Evolutionary conservation across 2,888 invertebrate genomes (phyloP).

Genomic region (Agriotes lineatus): DNA sequence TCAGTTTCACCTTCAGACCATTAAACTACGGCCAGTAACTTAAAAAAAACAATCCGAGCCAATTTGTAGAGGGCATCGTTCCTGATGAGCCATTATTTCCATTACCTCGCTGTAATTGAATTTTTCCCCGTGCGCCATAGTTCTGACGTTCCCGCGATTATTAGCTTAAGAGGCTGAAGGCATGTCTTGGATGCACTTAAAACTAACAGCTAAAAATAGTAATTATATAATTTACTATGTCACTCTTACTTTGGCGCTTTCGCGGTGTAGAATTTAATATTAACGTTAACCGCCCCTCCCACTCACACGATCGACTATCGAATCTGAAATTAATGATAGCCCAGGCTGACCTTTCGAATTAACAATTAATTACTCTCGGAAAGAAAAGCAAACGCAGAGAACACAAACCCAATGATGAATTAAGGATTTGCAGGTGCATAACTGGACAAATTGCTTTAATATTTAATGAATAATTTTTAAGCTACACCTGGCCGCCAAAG

Average conservation of each 20-base stretch:
- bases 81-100: constrained; percentile 17
- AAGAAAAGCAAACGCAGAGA: background rate
- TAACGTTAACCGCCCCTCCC: background rate
- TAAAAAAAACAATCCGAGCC: constrained; percentile 7
- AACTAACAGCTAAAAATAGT: constrained; percentile 17
- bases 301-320: background rate
- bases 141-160: constrained; percentile 20
- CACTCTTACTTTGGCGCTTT: constrained; percentile 3
- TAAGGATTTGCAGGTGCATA: background rate
- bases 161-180: constrained; percentile 1
- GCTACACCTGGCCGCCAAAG: no score
- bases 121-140: constrained; percentile 10
- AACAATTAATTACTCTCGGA: background rate
- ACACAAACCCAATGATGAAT: no score
- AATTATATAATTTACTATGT: constrained; percentile 20
- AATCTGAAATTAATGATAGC: constrained; percentile 7
- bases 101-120: constrained; percentile 14
- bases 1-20: constrained; percentile 10
- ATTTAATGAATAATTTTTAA: no score
- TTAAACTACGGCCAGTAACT: constrained; percentile 3
- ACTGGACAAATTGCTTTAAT: background rate
- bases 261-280: constrained; percentile 4
- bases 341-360: background rate
- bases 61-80: constrained; percentile 14
- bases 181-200: constrained; percentile 2